Conservation (phyloP, 2,113 vertebrate species). For the Crotalus tigris region DNA sequence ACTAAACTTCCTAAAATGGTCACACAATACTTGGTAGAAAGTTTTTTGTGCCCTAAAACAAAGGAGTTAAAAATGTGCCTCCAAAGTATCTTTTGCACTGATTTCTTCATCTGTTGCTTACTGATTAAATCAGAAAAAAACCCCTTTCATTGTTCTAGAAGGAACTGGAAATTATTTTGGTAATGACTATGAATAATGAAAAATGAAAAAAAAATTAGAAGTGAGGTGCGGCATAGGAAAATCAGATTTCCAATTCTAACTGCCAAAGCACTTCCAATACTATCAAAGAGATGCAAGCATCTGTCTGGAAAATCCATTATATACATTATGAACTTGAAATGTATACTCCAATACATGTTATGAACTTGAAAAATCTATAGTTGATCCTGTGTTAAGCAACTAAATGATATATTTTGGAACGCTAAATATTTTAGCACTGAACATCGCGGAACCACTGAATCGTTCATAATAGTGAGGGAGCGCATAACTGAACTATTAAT, state of each 20-base stretch:
- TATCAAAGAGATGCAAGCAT: neutral
- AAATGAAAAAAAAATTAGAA: neutral
- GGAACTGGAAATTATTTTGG: neutral
- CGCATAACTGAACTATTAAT: neutral
- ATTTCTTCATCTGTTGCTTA: neutral
- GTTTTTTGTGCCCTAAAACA: neutral
- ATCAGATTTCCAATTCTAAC: neutral
- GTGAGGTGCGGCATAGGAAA: neutral
- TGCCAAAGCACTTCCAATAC: neutral
- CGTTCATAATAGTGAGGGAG: neutral
- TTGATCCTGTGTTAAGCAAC: neutral
- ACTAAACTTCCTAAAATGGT: neutral
- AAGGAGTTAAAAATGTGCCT: neutral
- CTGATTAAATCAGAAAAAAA: neutral
- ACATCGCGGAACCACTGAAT: neutral
- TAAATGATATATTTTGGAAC: slow-evolving; percentile 29
- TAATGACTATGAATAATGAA: neutral
- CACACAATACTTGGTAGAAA: neutral
- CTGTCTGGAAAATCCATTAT: neutral
- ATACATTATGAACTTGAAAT: neutral
- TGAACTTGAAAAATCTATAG: neutral
- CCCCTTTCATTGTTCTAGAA: neutral
- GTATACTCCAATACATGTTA: neutral
- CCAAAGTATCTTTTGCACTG: neutral
- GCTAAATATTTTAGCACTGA: slow-evolving; percentile 6